Evolutionary conservation across 2,113 vertebrate genomes (phyloP).

Genomic region (Brienomyrus brachyistius): DNA sequence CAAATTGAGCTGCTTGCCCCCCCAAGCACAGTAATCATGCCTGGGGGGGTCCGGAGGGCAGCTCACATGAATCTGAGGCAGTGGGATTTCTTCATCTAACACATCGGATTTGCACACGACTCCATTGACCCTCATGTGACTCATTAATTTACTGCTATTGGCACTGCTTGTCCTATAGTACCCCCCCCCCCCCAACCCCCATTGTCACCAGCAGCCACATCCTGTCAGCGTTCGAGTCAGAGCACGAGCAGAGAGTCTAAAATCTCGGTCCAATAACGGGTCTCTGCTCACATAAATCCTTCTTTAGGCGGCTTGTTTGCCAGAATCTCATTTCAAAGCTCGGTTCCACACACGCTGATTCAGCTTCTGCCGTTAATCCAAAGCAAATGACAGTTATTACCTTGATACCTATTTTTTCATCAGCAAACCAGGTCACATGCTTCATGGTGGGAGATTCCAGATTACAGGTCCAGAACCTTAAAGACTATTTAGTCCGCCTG

Average conservation of each 20-base stretch:
- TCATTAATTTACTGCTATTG: background rate
- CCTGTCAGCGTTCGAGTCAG: background rate
- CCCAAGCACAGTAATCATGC: background rate
- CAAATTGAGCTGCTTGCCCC: background rate
- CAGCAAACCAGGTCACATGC: background rate
- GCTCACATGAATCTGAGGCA: conserved; percentile 37
- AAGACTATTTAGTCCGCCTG: background rate
- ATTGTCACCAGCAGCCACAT: background rate
- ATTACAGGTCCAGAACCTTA: background rate
- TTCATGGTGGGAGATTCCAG: background rate
- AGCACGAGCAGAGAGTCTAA: background rate
- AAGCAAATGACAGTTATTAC: background rate
- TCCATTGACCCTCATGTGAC: background rate
- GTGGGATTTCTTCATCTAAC: conserved; percentile 23
- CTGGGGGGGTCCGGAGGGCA: background rate
- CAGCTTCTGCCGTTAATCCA: background rate
- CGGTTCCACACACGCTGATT: background rate
- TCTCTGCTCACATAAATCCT: background rate
- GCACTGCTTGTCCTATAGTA: background rate
- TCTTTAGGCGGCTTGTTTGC: background rate
- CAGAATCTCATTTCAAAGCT: background rate
- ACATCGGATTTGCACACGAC: conserved; percentile 35
- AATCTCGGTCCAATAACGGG: background rate
- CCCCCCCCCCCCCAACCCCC: background rate
- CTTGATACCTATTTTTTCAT: background rate